A percentile compares a stretch with the other conserved stretches of the same genome.
Conservation (phyloP, 2,113 vertebrate genomes). For the Sigmodon hispidus region DNA sequence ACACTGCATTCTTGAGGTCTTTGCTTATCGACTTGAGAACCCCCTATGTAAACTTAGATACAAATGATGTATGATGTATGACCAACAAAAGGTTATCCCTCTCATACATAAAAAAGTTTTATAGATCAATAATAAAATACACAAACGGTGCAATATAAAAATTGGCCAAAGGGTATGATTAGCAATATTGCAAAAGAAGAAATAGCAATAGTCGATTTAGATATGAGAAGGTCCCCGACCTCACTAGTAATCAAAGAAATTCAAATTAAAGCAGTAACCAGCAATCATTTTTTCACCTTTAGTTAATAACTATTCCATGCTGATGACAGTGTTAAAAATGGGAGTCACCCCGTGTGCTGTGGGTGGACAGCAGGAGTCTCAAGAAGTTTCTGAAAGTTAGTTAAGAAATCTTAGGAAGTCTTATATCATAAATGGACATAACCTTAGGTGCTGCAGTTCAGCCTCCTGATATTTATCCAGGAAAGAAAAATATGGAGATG, state of each 20-base stretch:
- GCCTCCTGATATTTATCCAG: slow-evolving; percentile 48
- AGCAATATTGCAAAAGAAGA: slow-evolving; percentile 67
- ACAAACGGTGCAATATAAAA: slow-evolving; percentile 57
- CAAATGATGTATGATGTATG: not conserved
- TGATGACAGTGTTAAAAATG: not conserved
- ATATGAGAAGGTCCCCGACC: slow-evolving; percentile 66
- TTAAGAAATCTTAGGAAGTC: slow-evolving; percentile 38
- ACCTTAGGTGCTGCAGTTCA: slow-evolving; percentile 21
- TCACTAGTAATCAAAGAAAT: slow-evolving; percentile 69
- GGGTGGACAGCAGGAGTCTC: not conserved
- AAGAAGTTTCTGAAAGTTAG: slow-evolving; percentile 40
- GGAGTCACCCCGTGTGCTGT: not conserved
- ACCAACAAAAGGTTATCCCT: slow-evolving; percentile 21
- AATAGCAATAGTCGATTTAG: slow-evolving; percentile 48
- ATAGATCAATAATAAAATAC: slow-evolving; percentile 66
- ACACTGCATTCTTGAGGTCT: not conserved
- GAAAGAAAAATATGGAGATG: slow-evolving; percentile 15
- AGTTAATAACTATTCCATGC: slow-evolving; percentile 35
- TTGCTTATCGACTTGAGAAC: not conserved
- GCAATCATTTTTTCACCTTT: slow-evolving; percentile 53
- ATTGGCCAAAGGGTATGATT: slow-evolving; percentile 63
- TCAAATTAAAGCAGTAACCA: slow-evolving; percentile 60
- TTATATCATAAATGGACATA: slow-evolving; percentile 44
- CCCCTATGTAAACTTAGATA: not conserved
- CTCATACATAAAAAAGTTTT: slow-evolving; percentile 45